Percentiles rank a stretch among this genome's conserved stretches.
phyloP scores from a whole-genome alignment of 1,140 invertebrate genomes.

The Drosophila pandora region DNA sequence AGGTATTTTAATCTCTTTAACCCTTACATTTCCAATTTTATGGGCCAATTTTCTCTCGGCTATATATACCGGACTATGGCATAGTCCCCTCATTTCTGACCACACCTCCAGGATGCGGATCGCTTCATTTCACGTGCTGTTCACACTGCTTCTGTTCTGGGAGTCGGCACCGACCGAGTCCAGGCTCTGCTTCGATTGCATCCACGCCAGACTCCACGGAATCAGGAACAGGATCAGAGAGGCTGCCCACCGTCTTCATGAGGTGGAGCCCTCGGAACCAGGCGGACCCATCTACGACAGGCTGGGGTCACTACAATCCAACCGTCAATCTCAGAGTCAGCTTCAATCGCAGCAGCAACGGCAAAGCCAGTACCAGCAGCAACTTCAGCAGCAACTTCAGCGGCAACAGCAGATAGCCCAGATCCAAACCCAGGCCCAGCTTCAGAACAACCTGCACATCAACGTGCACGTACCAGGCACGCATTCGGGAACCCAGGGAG shows the following conservation, averaged over 20 bases:
- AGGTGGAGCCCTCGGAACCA: no score
- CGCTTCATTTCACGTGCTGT: background rate
- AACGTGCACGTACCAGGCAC: background rate
- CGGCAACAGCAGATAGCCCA: background rate
- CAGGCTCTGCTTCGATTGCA: background rate
- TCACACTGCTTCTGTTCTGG: background rate
- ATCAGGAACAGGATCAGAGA: background rate
- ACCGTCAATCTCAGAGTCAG: no score
- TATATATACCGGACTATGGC: background rate
- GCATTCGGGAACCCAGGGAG: no score
- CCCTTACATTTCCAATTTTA: background rate
- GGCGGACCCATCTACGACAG: no score
- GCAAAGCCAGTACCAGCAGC: background rate
- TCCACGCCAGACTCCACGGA: background rate
- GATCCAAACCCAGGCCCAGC: background rate
- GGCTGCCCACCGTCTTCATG: no score
- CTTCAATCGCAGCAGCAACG: no score
- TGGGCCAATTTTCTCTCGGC: background rate
- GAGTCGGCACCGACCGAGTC: background rate
- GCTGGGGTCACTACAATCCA: no score
- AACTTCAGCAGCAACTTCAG: background rate
- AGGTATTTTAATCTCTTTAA: background rate
- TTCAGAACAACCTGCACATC: background rate
- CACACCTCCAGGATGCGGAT: background rate
- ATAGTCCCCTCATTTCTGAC: background rate